Evolutionary conservation across 2,113 vertebrate genomes (phyloP).

Genomic region (Eudyptes chrysolophus): DNA sequence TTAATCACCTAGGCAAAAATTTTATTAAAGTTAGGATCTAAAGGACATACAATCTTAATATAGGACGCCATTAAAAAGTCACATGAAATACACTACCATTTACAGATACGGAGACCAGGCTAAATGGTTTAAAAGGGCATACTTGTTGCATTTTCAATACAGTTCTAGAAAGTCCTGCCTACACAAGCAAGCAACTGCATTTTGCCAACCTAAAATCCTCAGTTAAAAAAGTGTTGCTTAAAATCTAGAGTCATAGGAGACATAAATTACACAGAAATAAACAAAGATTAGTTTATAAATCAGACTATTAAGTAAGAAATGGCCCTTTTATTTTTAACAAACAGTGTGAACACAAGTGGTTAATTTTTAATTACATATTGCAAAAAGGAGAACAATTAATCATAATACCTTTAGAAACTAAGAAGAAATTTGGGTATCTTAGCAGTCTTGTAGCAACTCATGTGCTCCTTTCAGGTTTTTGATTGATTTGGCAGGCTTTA

Average conservation of each 20-base stretch:
- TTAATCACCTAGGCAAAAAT: not conserved
- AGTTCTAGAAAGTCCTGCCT: not conserved
- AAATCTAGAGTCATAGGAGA: not conserved
- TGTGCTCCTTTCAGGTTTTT: accelerated
- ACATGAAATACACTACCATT: not conserved
- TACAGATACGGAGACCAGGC: not conserved
- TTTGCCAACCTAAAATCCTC: not conserved
- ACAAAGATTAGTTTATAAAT: not conserved
- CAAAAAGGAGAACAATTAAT: not conserved
- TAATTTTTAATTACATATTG: not conserved
- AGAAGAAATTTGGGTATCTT: not conserved
- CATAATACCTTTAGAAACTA: not conserved
- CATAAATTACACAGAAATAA: not conserved
- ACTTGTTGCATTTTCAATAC: not conserved
- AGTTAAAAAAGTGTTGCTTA: not conserved
- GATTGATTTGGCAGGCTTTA: not conserved
- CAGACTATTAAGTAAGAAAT: not conserved
- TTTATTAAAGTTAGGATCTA: not conserved
- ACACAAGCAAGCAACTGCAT: not conserved
- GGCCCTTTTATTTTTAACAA: not conserved
- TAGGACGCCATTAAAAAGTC: not conserved
- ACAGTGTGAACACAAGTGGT: not conserved
- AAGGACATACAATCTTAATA: not conserved
- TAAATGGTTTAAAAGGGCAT: not conserved
- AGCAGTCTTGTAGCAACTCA: not conserved